These are phyloP conservation scores for Papilio dardanus DNA, from an alignment of 1,140 invertebrate species.

Conservation along the genomic window DNA sequence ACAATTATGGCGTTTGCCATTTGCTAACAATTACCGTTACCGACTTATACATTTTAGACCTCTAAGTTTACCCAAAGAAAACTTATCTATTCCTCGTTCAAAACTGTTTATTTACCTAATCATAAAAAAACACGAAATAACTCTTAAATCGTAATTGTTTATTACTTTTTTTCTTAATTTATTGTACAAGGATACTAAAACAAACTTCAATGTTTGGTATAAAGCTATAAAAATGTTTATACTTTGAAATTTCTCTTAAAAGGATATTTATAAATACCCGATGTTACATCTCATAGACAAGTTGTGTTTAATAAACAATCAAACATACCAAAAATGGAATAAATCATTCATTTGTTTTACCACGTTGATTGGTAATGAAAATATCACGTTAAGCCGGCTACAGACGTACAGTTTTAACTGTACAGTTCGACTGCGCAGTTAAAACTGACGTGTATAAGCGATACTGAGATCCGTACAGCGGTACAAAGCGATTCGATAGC, in stretches of 20 bases:
- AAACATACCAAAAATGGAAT: constrained; percentile 5
- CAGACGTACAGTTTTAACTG: too few species aligned
- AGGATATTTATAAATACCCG: constrained; percentile 22
- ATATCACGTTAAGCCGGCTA: too few species aligned
- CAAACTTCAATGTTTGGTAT: not conserved
- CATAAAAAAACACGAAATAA: not conserved
- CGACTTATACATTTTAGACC: too few species aligned
- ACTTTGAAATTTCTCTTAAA: not conserved
- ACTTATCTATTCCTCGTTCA: too few species aligned
- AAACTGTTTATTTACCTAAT: too few species aligned
- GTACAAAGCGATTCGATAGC: too few species aligned
- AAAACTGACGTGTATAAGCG: too few species aligned
- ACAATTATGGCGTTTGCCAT: too few species aligned
- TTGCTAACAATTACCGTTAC: too few species aligned
- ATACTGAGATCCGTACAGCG: too few species aligned
- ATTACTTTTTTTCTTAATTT: not conserved
- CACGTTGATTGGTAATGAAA: not conserved
- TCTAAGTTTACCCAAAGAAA: too few species aligned
- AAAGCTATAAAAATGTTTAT: constrained; percentile 24
- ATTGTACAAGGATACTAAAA: not conserved
- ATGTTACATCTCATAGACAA: not conserved
- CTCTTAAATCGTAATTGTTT: constrained; percentile 13
- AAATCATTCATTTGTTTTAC: constrained; percentile 15
- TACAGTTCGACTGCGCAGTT: too few species aligned
- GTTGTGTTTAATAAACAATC: constrained; percentile 11